Base-by-base conservation (phyloP, 35 echinoderm and acorn worm genomes). In the Anneissia japonica region DNA sequence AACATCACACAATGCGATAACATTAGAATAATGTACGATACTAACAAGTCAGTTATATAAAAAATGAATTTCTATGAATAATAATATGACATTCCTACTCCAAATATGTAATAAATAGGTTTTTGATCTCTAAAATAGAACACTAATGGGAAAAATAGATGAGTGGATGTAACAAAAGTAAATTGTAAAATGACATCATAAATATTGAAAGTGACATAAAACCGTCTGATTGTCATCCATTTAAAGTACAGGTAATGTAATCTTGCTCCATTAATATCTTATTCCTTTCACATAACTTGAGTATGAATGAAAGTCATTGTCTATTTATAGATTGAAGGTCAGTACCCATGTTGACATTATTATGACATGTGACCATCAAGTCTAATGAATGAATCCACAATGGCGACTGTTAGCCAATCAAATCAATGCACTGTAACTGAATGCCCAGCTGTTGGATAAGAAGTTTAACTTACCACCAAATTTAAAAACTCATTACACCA, bases 351-450 rank as follows among this genome's bases (percentile, higher is more conserved):
- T 64, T 64, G 51, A 64, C 51, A 64, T 64, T 64, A 64, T 64
- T 64, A 64, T 64, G 51, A 64, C 51, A 64, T 64, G 51, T 64
- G 51, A 64, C 51, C 51, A 64, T 64, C 51, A 64, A 64, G 51
- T 64, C 26, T 64, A 64, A 64, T 64, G 51, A 64, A 64, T 64
- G 51, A 64, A 64, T 64, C 51, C 51, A 64, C 51, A 64, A 64
- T 64, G 51, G 51, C 19, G 51, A 64, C 79, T 81, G 79, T 38
- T 23, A 81, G 37, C 79, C 79, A 81, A 81, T 81, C 79, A 81
- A 81, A 35, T 36, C 16, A 37, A 12, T 38, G 10, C 16, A 81
- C 23, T 36, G 35, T 81, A 81, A 81, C 37, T 12, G 11, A 37
- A 37, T 81, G 38, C 35, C 79, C 79, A 81, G 79, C 79, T 81